Evolutionary conservation across 2,797 vertebrate genomes (phyloP), one percentile per base, ranked within the genome.

Genomic region (Helostoma temminkii): DNA sequence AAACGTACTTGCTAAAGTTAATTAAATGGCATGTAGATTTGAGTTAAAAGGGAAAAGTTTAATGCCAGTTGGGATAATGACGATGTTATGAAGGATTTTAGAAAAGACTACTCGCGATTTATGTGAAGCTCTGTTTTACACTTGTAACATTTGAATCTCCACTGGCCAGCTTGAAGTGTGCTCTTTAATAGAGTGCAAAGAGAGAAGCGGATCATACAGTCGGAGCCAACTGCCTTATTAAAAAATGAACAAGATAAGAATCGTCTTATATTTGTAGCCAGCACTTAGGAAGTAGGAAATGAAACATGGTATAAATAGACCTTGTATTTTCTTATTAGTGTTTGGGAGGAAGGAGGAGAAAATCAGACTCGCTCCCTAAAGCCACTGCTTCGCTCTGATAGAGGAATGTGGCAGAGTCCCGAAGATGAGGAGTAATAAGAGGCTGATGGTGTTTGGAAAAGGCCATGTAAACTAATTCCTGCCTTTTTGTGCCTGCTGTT

Each of bases 401-500:
- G 25, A 18, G 5, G 26, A 2, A n/a, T 43, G 15, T 10, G 26
- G 5, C 64, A 66, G 24, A 5, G 11, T 26, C 15, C 18, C 5
- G 10, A 5, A 9, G 36, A 71, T 36, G 66, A 74, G 66, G 50
- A 2, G 3, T 46, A 46, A 10, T 4, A n/a, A 37, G 74, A 84
- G 80, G 83, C 84, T 86, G 74, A 80, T 66, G 32, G 61, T 74
- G 69, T 90, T 81, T 81, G 81, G 72, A 76, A 83, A 78, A 76
- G 4, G 59, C 80, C 71, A 50, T 21, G 21, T 52, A 1, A 41
- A 80, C 81, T 88, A 88, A 91, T 88, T 84, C 62, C 78, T 89
- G 84, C 86, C 71, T 89, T 66, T 81, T 67, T 90, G 82, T 90
- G 83, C 80, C 84, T 87, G 87, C 67, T 77, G 70, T 73, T 64